Evolutionary conservation across 1,140 invertebrate genomes (phyloP), one percentile per base, ranked within the genome.

Genomic region (Calliopsis andreniformis): DNA sequence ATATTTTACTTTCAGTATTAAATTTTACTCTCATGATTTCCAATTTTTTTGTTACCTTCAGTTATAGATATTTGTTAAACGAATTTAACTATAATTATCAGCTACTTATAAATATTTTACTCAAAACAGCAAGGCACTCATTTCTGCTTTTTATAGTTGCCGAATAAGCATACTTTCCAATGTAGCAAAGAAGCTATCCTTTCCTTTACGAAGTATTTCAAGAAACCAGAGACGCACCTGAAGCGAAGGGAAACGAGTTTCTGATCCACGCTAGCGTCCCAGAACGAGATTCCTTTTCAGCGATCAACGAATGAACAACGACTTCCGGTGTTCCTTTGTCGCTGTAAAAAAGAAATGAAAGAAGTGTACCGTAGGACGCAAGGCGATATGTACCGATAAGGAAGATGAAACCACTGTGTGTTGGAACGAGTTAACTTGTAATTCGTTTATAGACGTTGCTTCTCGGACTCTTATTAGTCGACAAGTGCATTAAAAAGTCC

Each of bases 401-500:
- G 71, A 70, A 68, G 68, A 49, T 61, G 53, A 18, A 63, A 30
- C 30, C 25, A 23, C n/a, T 42, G 25, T 28, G 69, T 53, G 69
- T 32, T 39, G 73, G 76, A 81, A 70, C 78, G 85, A 87, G 82
- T 87, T 83, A 69, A 39, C 69, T 76, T 76, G 80, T 84, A 88
- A 88, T 86, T 88, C 86, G 83, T 87, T 88, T 84, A 83, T 70
- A 68, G 73, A 86, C 83, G 87, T 87, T 82, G 14, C 68, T 79
- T 18, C 64, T 67, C 73, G 81, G 81, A 83, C 86, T 88, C 78
- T 85, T n/a, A n/a, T n/a, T 85, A 82, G 10, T 73, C 79, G 67
- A 76, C 72, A 82, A 86, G 83, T 84, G 83, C 86, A 86, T 87
- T 88, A 88, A 87, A 85, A 82, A 85, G 75, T 85, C 84, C 78